Evolutionary conservation across 2,888 invertebrate species (phyloP).

Genomic region (Cephus nigrinus): DNA sequence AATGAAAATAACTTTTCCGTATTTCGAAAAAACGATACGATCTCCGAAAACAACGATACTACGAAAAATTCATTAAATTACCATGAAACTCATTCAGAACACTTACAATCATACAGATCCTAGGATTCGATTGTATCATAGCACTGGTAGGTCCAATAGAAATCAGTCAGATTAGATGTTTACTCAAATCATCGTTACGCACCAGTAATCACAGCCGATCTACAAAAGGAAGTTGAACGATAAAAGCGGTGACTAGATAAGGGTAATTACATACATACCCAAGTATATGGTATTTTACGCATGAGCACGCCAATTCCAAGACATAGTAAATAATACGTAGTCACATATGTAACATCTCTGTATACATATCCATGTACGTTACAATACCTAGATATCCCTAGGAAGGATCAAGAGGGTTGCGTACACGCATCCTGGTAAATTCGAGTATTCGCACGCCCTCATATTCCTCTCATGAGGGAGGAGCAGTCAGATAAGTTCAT

Average conservation of each 20-base stretch:
- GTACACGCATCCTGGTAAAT: background rate
- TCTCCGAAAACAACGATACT: background rate
- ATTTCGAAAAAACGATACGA: background rate
- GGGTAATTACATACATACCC: no score
- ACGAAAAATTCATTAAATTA: background rate
- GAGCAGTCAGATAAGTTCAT: background rate
- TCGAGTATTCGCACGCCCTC: background rate
- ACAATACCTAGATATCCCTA: background rate
- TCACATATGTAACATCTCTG: background rate
- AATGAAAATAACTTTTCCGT: background rate
- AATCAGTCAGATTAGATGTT: background rate
- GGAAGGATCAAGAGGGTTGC: background rate
- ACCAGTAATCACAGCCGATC: background rate
- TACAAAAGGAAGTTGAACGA: background rate
- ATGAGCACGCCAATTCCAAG: background rate
- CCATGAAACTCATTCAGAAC: background rate
- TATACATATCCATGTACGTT: background rate
- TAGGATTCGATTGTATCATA: background rate
- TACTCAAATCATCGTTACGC: background rate
- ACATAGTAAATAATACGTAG: background rate
- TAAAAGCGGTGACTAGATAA: background rate
- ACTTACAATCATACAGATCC: background rate
- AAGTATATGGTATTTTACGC: no score
- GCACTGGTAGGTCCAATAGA: background rate
- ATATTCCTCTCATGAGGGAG: background rate